A percentile compares a stretch with the other conserved stretches of the same genome.
Conservation (phyloP, 2,888 invertebrate genomes). For the Diabrotica balteata region DNA sequence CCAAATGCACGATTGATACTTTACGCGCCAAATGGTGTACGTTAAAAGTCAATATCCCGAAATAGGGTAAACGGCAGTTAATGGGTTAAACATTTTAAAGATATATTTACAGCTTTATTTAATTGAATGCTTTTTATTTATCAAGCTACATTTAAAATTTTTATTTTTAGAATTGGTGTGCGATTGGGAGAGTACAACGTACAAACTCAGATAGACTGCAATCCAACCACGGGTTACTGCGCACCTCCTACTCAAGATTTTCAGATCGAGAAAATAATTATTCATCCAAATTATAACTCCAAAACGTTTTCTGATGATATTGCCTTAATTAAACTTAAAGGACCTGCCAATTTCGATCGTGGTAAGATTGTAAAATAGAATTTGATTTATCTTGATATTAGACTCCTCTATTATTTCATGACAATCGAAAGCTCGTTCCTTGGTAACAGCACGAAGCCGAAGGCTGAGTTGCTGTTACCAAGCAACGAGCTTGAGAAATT, state of each 20-base stretch:
- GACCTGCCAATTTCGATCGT: conserved; percentile 56
- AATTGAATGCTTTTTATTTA: neutral
- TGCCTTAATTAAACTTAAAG: conserved; percentile 62
- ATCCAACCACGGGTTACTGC: conserved; percentile 49
- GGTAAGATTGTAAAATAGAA: conserved; percentile 37
- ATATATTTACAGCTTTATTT: neutral
- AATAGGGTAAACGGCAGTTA: no score
- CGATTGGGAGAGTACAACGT: conserved; percentile 70
- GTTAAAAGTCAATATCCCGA: no score
- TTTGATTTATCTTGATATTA: neutral
- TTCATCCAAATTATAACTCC: conserved; percentile 64
- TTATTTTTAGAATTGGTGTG: conserved; percentile 62
- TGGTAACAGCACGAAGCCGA: no score
- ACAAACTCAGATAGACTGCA: conserved; percentile 60
- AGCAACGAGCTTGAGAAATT: no score
- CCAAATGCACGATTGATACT: no score
- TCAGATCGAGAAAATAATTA: conserved; percentile 60
- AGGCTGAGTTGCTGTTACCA: no score
- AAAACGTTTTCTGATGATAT: conserved; percentile 66
- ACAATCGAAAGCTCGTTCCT: no score
- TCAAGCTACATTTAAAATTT: no score
- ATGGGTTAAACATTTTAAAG: neutral
- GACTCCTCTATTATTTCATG: neutral
- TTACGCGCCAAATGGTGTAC: no score
- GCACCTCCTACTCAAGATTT: conserved; percentile 64